Conservation (phyloP, 2,113 vertebrate genomes). For the Silurus glanis region DNA sequence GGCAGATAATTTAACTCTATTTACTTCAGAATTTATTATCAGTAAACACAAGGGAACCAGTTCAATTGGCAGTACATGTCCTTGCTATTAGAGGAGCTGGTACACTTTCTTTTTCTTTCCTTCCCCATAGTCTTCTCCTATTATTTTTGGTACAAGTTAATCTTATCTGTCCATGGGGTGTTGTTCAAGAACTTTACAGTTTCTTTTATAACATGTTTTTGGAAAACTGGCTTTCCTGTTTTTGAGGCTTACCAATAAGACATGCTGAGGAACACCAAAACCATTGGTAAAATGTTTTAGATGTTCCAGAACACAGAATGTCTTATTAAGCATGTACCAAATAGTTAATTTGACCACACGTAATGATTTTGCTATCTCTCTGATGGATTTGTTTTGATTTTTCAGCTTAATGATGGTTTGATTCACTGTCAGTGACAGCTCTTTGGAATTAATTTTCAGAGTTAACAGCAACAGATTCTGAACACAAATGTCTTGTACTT, state of each 20-base stretch:
- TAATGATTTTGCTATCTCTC: not conserved
- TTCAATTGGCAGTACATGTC: not conserved
- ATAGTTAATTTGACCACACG: not conserved
- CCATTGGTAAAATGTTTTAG: not conserved
- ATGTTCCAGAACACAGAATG: not conserved
- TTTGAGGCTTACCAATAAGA: not conserved
- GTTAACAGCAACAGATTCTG: not conserved
- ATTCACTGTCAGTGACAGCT: not conserved
- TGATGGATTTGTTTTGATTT: not conserved
- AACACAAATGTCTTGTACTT: not conserved
- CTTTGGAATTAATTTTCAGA: not conserved
- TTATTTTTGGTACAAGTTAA: not conserved
- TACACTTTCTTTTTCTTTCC: not conserved
- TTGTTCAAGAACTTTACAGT: not conserved
- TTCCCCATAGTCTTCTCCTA: not conserved
- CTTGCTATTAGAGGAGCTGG: not conserved
- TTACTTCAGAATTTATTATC: not conserved
- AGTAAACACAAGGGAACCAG: not conserved
- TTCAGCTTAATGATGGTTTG: not conserved
- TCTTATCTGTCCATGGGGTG: not conserved
- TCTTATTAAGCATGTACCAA: not conserved
- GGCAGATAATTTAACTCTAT: not conserved
- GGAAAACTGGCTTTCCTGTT: conserved; percentile 4
- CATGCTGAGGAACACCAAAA: no score
- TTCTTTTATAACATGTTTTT: not conserved